phyloP scores from a whole-genome alignment of 2,797 vertebrate species.

The Ctenochaetus hawaiiensis region DNA sequence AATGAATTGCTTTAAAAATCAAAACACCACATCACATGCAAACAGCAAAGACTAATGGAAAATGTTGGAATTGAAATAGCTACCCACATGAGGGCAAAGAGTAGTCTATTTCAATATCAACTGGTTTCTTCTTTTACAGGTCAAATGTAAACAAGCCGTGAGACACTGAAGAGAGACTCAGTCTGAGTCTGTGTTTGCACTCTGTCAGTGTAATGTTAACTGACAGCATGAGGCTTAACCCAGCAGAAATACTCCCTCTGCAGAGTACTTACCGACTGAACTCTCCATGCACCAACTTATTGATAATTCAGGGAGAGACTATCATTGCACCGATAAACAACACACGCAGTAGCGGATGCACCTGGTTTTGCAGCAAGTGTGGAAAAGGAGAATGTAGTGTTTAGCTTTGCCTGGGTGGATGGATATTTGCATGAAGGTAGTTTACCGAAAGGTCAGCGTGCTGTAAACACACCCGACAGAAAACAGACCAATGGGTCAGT shows the following conservation, averaged over 20 bases:
- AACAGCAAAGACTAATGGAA: neutral
- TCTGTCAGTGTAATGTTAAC: slow-evolving; percentile 63
- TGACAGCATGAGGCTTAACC: slow-evolving; percentile 63
- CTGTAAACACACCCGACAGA: slow-evolving; percentile 31
- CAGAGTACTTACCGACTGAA: slow-evolving; percentile 23
- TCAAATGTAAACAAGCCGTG: slow-evolving; percentile 34
- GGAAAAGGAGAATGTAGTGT: neutral
- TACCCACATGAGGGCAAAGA: neutral
- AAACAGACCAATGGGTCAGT: slow-evolving; percentile 5
- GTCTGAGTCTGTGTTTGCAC: slow-evolving; percentile 22
- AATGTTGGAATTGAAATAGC: neutral
- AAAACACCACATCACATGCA: neutral
- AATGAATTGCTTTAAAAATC: neutral
- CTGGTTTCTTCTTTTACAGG: neutral
- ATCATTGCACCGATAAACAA: neutral
- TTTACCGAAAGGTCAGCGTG: slow-evolving; percentile 26
- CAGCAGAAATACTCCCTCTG: slow-evolving; percentile 45
- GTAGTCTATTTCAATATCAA: neutral
- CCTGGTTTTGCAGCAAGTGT: slow-evolving; percentile 5
- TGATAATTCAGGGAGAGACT: slow-evolving; percentile 13
- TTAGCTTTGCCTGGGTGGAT: neutral
- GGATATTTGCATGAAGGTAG: slow-evolving; percentile 18
- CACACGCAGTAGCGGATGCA: neutral
- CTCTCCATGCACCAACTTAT: neutral
- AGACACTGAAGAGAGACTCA: slow-evolving; percentile 1